Evolutionary conservation across 1,140 invertebrate species (phyloP), one percentile per base, ranked within the genome.

Genomic region (Phymorhynchus buccinoides): DNA sequence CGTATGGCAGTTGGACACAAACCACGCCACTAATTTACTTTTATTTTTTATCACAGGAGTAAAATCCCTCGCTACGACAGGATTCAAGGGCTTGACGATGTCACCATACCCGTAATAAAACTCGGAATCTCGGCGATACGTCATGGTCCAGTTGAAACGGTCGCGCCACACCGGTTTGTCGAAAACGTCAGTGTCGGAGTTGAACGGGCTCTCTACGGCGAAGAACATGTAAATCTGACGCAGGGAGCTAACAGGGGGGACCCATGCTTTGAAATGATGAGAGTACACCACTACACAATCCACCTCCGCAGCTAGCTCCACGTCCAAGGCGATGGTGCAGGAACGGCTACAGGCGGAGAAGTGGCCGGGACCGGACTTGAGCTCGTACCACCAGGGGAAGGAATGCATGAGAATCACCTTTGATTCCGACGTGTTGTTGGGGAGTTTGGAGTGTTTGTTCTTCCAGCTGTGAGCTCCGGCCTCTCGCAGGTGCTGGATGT

Each of bases 91-190:
- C n/a, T 22, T 82, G 12, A 62, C 52, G 14, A 88, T n/a, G 18
- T 82, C 62, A 2, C 86, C 85, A 62, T 89, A 90, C 9, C 86
- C 86, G 71, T 83, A 82, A 48, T 68, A 87, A 30, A 89, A 80
- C 37, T 91, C 90, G 12, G 96, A 95, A 86, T 96, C 95, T 27
- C 90, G 94, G 92, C 95, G 94, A 88, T 96, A 96, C 1, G 95
- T 95, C 96, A 96, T 96, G 1, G 96, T 96, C 96, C 96, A 96
- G 90, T 96, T 96, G 89, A 96, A 96, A 42, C 88, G 73, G 0
- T 88, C 12, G 27, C 62, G 77, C 77, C 80, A 88, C 6, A 1
- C 62, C 1, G 79, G 68, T 7, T 73, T 42, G 22, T 37, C 66
- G 56, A 86, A 87, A 14, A 30, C 14, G 18, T 22, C 18, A 32